A percentile compares a stretch with the other conserved stretches of the same genome.
Evolutionary conservation across 2,888 invertebrate genomes (phyloP).

Genomic region (Beris morrisii): DNA sequence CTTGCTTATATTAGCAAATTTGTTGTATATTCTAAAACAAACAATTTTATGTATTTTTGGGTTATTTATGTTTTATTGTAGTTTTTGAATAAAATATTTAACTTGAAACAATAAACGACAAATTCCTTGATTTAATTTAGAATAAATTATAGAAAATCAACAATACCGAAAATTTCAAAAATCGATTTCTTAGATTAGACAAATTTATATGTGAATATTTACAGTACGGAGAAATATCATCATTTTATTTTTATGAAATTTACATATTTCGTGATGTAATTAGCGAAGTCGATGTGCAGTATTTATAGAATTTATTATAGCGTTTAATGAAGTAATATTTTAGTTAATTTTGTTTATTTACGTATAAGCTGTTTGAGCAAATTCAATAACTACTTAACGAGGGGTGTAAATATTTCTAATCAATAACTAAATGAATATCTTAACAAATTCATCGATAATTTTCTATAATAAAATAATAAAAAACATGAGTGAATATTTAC

Average conservation of each 20-base stretch:
- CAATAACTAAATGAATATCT: too few species aligned
- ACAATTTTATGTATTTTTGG: too few species aligned
- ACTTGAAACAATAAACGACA: constrained; percentile 15
- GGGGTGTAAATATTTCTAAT: too few species aligned
- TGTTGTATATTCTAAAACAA: neutral
- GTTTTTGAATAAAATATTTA: constrained; percentile 24
- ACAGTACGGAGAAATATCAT: too few species aligned
- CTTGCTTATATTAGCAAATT: constrained; percentile 22
- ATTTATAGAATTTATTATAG: constrained; percentile 34
- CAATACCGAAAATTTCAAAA: constrained; percentile 6
- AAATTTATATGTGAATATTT: neutral
- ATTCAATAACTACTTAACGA: too few species aligned
- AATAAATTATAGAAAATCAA: constrained; percentile 1
- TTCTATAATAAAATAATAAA: too few species aligned
- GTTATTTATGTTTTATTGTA: constrained; percentile 15
- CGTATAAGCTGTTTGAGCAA: too few species aligned
- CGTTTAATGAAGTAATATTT: neutral
- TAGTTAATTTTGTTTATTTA: too few species aligned
- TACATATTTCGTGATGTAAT: constrained; percentile 6
- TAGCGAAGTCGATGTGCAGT: constrained; percentile 39
- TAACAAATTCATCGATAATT: too few species aligned
- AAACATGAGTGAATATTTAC: too few species aligned
- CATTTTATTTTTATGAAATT: neutral
- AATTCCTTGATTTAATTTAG: neutral
- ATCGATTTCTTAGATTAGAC: neutral